A percentile compares a stretch with the other conserved stretches of the same genome.
phyloP scores from a whole-genome alignment of 2,888 invertebrate genomes.

The Chrysolina americana region DNA sequence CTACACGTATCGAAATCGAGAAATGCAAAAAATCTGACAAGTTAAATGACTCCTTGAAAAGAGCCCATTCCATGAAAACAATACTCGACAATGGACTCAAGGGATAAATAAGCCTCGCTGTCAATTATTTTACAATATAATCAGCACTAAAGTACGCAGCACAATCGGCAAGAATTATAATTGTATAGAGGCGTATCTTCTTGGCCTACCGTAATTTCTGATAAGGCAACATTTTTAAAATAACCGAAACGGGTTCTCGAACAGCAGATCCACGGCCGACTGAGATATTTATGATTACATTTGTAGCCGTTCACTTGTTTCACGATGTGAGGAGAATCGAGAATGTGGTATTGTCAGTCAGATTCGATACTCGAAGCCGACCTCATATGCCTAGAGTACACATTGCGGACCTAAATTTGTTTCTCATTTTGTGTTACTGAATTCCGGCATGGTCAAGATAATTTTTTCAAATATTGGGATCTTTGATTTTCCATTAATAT shows the following conservation, averaged over 20 bases:
- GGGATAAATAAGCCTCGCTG: slow-evolving; percentile 60
- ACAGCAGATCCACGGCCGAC: slow-evolving; percentile 61
- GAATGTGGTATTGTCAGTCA: slow-evolving; percentile 65
- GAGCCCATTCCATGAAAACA: slow-evolving; percentile 48
- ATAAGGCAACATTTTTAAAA: slow-evolving; percentile 66
- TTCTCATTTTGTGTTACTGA: not conserved
- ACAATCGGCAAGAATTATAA: slow-evolving; percentile 65
- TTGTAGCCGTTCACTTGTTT: slow-evolving; percentile 68
- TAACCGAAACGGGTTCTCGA: slow-evolving; percentile 65
- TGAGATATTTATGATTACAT: slow-evolving; percentile 68
- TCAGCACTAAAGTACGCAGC: slow-evolving; percentile 63
- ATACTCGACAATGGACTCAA: slow-evolving; percentile 45
- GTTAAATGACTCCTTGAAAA: slow-evolving; percentile 48
- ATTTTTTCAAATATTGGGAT: too few relatives aligned
- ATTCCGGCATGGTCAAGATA: too few relatives aligned
- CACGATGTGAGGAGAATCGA: slow-evolving; percentile 66
- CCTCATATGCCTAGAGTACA: slow-evolving; percentile 2
- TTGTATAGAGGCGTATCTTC: slow-evolving; percentile 64
- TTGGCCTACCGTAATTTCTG: slow-evolving; percentile 65
- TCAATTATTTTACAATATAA: slow-evolving; percentile 67
- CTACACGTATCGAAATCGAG: slow-evolving; percentile 43
- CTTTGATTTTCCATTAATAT: too few relatives aligned
- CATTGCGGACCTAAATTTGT: not conserved
- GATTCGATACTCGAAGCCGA: slow-evolving; percentile 41
- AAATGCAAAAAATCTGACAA: slow-evolving; percentile 45